Conservation (phyloP, 2,113 vertebrate genomes). For the Lethenteron camtschaticum region DNA sequence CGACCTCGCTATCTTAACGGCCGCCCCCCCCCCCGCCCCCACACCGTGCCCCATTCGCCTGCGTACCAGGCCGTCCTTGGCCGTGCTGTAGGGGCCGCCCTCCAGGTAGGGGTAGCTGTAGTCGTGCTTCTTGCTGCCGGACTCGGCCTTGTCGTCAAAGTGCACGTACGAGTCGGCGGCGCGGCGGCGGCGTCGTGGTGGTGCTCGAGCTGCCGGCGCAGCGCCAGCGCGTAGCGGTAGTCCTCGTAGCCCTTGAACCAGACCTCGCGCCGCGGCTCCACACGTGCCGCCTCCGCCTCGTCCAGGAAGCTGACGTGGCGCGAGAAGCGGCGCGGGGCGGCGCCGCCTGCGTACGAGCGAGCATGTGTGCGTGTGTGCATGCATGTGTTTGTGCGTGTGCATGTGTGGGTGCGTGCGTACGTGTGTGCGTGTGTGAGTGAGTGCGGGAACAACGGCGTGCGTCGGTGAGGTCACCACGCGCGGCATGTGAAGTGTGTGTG, state of each 20-base stretch:
- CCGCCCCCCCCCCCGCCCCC: slow-evolving; percentile 10
- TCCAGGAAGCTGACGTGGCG: slow-evolving; percentile 21
- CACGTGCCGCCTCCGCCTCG: slow-evolving; percentile 36
- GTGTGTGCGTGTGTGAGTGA: slow-evolving; percentile 2
- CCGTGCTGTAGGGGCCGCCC: not conserved
- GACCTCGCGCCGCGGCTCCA: slow-evolving; percentile 42
- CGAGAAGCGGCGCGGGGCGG: not conserved
- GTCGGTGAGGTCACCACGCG: not conserved
- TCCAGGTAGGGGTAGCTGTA: slow-evolving; percentile 2
- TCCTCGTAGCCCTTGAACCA: slow-evolving; percentile 65
- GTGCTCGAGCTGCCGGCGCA: slow-evolving; percentile 15
- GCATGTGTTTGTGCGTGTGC: too few species aligned
- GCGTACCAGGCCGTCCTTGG: too few species aligned
- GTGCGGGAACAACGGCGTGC: not conserved
- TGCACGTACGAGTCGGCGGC: slow-evolving; percentile 11
- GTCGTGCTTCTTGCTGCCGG: not conserved
- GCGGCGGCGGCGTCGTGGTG: not conserved
- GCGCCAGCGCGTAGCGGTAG: slow-evolving; percentile 39
- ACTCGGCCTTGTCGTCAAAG: slow-evolving; percentile 1
- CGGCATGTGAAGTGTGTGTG: too few species aligned
- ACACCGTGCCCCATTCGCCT: not conserved
- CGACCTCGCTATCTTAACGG: not conserved
- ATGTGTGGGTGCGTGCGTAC: not conserved
- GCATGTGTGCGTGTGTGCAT: not conserved
- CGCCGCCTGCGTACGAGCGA: not conserved